These are phyloP conservation scores for Ophion costatus DNA, from an alignment of 2,888 invertebrate genomes.

Conservation along the genomic window DNA sequence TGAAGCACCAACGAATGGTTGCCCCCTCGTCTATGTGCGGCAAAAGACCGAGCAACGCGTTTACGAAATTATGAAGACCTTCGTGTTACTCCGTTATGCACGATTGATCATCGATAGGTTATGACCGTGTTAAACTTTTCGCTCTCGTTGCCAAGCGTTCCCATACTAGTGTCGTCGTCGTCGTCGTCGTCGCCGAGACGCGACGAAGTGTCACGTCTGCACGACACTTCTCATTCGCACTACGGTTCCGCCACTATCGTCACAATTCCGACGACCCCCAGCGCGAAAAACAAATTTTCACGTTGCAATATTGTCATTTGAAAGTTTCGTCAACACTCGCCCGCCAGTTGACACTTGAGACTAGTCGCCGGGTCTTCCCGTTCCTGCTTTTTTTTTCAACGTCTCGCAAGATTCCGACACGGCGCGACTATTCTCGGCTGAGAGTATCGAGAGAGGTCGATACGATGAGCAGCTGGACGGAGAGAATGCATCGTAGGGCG, in stretches of 20 bases:
- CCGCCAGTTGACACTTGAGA: neutral
- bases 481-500: conserved; percentile 95
- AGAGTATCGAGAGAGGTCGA: conserved; percentile 27
- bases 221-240: conserved; percentile 5
- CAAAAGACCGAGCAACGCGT: neutral
- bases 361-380: neutral
- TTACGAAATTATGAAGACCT: conserved; percentile 46
- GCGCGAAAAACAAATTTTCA: conserved; percentile 24
- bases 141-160: conserved; percentile 40
- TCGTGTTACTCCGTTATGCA: conserved; percentile 10
- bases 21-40: conserved; percentile 3
- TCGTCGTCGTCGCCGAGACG: conserved; percentile 43
- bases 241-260: conserved; percentile 2
- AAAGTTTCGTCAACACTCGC: neutral
- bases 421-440: neutral
- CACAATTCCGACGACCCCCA: conserved; percentile 3
- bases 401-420: neutral
- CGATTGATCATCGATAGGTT: conserved; percentile 46
- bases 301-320: conserved; percentile 13
- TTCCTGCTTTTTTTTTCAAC: neutral
- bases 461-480: conserved; percentile 95
- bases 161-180: conserved; percentile 32
- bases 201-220: conserved; percentile 48
- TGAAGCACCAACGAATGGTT: conserved; percentile 30
- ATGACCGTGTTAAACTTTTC: conserved; percentile 34